These are phyloP conservation scores for Scaptomyza pallida DNA, from an alignment of 1,140 invertebrate genomes.

Conservation along the genomic window DNA sequence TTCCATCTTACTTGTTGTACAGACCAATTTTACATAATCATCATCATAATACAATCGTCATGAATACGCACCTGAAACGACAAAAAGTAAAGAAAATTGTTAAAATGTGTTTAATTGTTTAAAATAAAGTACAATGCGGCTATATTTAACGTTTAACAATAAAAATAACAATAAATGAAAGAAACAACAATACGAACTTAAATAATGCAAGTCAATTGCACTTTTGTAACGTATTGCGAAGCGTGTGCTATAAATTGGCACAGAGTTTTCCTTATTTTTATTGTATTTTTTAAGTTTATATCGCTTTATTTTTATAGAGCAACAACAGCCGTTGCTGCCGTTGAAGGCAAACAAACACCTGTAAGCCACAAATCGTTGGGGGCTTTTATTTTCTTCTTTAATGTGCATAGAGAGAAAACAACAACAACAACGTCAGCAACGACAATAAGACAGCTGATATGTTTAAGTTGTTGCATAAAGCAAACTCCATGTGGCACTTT, in stretches of 20 bases:
- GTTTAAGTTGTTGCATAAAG: constrained; percentile 79
- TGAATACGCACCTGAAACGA: constrained; percentile 72
- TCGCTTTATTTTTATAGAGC: constrained; percentile 17
- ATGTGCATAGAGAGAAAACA: constrained; percentile 29
- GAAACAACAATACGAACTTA: constrained; percentile 20
- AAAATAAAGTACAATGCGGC: constrained; percentile 24
- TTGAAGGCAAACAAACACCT: constrained; percentile 69
- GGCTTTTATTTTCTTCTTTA: constrained; percentile 22
- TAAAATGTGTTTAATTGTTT: constrained; percentile 47
- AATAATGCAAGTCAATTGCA: constrained; percentile 12
- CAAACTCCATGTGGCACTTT: constrained; percentile 49
- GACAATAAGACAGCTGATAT: constrained; percentile 71
- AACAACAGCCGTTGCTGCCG: constrained; percentile 59
- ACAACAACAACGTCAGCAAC: constrained; percentile 45
- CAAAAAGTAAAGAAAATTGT: constrained; percentile 40
- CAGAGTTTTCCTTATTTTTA: constrained; percentile 28
- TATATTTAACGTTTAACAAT: constrained; percentile 16
- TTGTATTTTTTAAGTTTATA: constrained; percentile 25
- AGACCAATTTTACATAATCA: neutral
- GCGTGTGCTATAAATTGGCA: constrained; percentile 49
- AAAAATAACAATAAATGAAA: constrained; percentile 25
- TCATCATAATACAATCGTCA: neutral
- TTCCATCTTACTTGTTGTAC: constrained; percentile 9
- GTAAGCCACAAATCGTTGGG: constrained; percentile 76
- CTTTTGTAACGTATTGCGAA: constrained; percentile 17